These are phyloP conservation scores for Strix aluco DNA, from an alignment of 2,113 vertebrate genomes.

Conservation along the genomic window DNA sequence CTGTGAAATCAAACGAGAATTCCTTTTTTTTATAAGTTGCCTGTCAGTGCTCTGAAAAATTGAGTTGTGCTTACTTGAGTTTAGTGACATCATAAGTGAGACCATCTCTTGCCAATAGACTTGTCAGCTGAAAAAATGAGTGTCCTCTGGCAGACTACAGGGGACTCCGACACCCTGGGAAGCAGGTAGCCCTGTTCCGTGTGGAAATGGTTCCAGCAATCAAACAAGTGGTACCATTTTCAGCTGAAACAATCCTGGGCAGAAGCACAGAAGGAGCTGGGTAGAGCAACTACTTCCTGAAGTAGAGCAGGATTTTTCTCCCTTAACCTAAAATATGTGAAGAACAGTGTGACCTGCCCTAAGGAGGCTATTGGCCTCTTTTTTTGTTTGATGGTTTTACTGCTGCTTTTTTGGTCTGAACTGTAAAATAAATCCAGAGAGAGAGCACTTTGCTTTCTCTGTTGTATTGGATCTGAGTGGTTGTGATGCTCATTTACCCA, in stretches of 20 bases:
- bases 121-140: background rate
- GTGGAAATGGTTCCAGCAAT: background rate
- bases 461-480: background rate
- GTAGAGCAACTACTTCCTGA: background rate
- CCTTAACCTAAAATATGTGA: background rate
- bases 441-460: background rate
- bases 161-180: background rate
- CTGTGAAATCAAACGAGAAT: background rate
- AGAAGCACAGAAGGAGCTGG: background rate
- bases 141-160: background rate
- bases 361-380: constrained; percentile 1
- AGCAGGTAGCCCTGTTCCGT: background rate
- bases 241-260: background rate
- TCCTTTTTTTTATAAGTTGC: background rate
- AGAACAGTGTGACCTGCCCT: constrained; percentile 2
- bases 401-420: constrained; percentile 11
- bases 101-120: background rate
- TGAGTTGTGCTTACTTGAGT: background rate
- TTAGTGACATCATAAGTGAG: background rate
- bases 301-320: background rate
- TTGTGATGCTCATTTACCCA: background rate
- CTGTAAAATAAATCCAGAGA: background rate
- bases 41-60: background rate
- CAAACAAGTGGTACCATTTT: rapidly evolving
- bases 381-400: background rate